Evolutionary conservation across 2,113 vertebrate species (phyloP).

Genomic region (Crotalus helleri): DNA sequence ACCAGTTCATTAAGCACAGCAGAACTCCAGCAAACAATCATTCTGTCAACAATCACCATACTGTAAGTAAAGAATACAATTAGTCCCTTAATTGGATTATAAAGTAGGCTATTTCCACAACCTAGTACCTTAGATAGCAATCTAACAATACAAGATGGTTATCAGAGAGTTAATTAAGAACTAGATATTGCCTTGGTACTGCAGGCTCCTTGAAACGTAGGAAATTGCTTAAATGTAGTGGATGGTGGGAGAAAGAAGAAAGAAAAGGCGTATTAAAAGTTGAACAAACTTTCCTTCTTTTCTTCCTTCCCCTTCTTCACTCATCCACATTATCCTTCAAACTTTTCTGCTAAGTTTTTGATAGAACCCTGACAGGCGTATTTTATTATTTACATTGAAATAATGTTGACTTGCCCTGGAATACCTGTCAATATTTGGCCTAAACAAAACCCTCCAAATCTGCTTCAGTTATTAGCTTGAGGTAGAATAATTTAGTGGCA

Average conservation of each 20-base stretch:
- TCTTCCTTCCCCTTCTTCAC: neutral
- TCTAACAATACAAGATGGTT: constrained; percentile 44
- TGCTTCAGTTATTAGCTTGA: neutral
- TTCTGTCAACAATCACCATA: constrained; percentile 57
- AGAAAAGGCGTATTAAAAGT: neutral
- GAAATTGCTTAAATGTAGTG: neutral
- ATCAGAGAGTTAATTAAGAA: constrained; percentile 53
- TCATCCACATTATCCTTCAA: neutral
- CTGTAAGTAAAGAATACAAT: constrained; percentile 63
- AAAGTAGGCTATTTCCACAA: constrained; percentile 55
- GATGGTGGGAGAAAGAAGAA: neutral
- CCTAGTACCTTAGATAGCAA: constrained; percentile 33
- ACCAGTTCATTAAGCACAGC: constrained; percentile 49
- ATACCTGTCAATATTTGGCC: neutral
- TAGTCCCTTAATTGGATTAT: constrained; percentile 63
- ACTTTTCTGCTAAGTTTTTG: neutral
- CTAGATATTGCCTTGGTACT: constrained; percentile 33
- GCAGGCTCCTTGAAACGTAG: constrained; percentile 44
- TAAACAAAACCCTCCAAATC: neutral
- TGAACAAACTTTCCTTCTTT: neutral
- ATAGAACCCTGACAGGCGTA: neutral
- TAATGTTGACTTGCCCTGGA: neutral
- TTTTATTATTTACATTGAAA: neutral
- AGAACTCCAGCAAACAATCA: constrained; percentile 61
- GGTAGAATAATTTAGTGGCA: neutral